Percentiles rank a stretch among this genome's conserved stretches.
Conservation (phyloP, 1,140 invertebrate genomes). For the Neodiprion fabricii region DNA sequence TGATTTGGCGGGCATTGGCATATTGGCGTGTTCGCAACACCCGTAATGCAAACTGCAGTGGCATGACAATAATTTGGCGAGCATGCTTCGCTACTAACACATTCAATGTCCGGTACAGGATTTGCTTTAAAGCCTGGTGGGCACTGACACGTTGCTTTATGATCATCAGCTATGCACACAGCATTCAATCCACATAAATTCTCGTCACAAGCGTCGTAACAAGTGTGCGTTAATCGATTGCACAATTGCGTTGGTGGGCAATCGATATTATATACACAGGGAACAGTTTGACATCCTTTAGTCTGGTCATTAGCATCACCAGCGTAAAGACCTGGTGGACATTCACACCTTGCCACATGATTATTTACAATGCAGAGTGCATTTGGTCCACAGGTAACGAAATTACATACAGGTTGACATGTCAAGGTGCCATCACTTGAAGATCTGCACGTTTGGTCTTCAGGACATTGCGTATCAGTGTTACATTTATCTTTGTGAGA, state of each 20-base stretch:
- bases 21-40: constrained; percentile 58
- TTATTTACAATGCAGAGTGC: constrained; percentile 87
- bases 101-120: constrained; percentile 82
- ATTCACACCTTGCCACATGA: constrained; percentile 87
- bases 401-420: constrained; percentile 79
- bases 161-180: constrained; percentile 86
- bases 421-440: constrained; percentile 52
- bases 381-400: constrained; percentile 79
- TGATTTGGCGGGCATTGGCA: constrained; percentile 80
- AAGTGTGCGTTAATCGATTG: constrained; percentile 82
- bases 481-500: constrained; percentile 75
- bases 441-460: constrained; percentile 76
- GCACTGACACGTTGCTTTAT: constrained; percentile 82
- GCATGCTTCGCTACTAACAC: constrained; percentile 72
- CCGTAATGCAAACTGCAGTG: constrained; percentile 77
- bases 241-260: constrained; percentile 80
- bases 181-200: constrained; percentile 86
- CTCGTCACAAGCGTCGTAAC: constrained; percentile 79
- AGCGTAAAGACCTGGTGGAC: constrained; percentile 81
- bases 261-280: constrained; percentile 85
- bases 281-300: constrained; percentile 78
- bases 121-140: constrained; percentile 81
- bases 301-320: constrained; percentile 81
- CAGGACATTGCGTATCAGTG: constrained; percentile 81
- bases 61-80: constrained; percentile 81